A percentile compares a stretch with the other conserved stretches of the same genome.
Conservation (phyloP, 2,888 invertebrate genomes). For the Hirudinaria manillensis region DNA sequence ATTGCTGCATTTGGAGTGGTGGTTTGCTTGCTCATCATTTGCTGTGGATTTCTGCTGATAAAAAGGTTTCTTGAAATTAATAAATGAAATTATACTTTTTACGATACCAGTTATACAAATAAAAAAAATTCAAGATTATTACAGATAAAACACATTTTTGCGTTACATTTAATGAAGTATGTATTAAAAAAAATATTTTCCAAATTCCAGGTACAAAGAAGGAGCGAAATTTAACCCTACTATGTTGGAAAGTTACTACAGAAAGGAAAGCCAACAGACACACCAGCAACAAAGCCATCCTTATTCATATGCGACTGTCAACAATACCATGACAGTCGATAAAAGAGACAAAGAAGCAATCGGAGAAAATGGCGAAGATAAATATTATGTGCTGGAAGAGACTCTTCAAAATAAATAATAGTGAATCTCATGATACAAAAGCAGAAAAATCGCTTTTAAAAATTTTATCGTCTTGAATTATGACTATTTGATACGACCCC, state of each 20-base stretch:
- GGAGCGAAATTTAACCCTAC: not conserved
- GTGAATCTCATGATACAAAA: too few relatives aligned
- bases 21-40: not conserved
- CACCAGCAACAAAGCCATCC: not conserved
- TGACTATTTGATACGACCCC: too few relatives aligned
- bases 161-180: not conserved
- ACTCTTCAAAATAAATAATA: not conserved
- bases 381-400: not conserved
- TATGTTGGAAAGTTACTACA: constrained; percentile 4
- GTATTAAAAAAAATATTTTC: not conserved
- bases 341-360: not conserved
- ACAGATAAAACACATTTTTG: not conserved
- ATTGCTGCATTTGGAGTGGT: constrained; percentile 1
- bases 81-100: too few relatives aligned
- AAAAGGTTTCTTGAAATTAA: not conserved
- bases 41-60: not conserved
- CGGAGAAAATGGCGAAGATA: not conserved
- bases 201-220: not conserved
- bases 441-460: too few relatives aligned
- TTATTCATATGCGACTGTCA: not conserved
- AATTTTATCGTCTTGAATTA: too few relatives aligned
- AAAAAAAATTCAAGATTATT: too few relatives aligned
- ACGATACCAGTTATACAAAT: too few relatives aligned
- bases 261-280: not conserved
- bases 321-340: not conserved